Base-by-base conservation (phyloP, 2,888 invertebrate genomes). In the Panorpa germanica region DNA sequence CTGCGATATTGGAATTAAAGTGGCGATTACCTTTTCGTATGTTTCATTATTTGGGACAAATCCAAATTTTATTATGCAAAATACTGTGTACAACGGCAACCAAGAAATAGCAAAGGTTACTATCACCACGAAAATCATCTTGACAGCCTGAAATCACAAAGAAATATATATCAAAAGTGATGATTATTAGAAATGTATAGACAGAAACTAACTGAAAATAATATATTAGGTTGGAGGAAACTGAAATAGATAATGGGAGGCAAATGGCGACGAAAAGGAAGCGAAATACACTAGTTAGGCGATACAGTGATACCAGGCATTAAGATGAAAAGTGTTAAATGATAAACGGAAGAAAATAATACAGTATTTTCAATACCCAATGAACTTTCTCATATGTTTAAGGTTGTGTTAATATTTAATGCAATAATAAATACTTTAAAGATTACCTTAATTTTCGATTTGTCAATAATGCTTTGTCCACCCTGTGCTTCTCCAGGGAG, bases 61-160 rank as follows among this genome's bases (percentile, higher is more conserved):
- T 4, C 47, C 45, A 29, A 54, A 47, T 39, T 53, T 53, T 16
- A 52, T 42, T 17, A 51, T 39, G 25, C 47, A 44, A 38, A 53
- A 52, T 35, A 61, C 50, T n/a, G 48, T 46, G 43, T 64, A 63
- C 16, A 64, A 49, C 3, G 63, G 63, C 32, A 63, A 44, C 63
- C 63, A 65, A 7, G 61, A 62, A 29, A 61, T 45, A 9, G 59
- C 57, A 43, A 65, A 65, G 13, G 61, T 47, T 2, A 62, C 45
- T 3, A 63, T 58, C 13, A 64, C 62, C 5, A 59, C 56, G 21
- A 62, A 47, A 27, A 64, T 45, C 63, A 64, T 65, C 47, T 62
- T 53, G 33, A 53, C 42, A 4, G 52, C 53, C 41, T 46, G 37
- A 21, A 37, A 32, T 17, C 10, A 19, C 29, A 20, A 10, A 22